Evolutionary conservation across 1,140 invertebrate genomes (phyloP), one percentile per base, ranked within the genome.

Genomic region (Globodera ellingtonae): DNA sequence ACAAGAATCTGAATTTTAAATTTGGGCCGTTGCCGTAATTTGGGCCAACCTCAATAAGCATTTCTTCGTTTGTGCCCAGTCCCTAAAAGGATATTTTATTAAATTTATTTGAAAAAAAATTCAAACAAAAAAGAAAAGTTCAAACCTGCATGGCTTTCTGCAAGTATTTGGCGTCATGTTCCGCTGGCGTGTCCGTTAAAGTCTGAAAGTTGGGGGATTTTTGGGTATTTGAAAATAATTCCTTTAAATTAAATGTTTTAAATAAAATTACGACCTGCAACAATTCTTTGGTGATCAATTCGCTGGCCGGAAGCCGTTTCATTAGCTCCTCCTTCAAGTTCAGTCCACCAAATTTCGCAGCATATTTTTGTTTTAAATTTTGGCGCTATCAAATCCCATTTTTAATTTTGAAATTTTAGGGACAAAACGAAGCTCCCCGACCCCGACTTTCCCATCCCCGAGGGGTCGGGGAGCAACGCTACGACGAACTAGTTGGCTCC

Each of bases 161-260:
- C 79, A 82, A 88, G 90, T 95, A 93, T 88, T 93, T 92, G 9
- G 94, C 95, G 89, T 96, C 94, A 90, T 93, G 97, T 83, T 95
- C 93, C 2, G 93, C 93, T 72, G 95, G 91, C 0, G 95, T 94
- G 77, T 93, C 94, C 93, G 98, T 94, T 84, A 98, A 90, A 0
- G 94, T 94, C 48, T 97, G 90, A 8, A 97, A 89, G 0, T 6
- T 0, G 10, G 10, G 7, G 7, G 50, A 0, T 0, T 52, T 52
- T 52, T 52, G 50, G 10, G 10, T 52, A 9, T 52, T 52, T 52
- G 7, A 52, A 52, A 52, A 7, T 52, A 7, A 52, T 52, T 52
- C 10, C 3, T 52, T 9, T 13, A 13, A 52, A 9, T 9, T 52
- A 52, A 52, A 52, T 52, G 4, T 7, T 52, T 7, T 4, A 13